phyloP scores from a whole-genome alignment of 2,888 invertebrate species.

The Fragum fragum region DNA sequence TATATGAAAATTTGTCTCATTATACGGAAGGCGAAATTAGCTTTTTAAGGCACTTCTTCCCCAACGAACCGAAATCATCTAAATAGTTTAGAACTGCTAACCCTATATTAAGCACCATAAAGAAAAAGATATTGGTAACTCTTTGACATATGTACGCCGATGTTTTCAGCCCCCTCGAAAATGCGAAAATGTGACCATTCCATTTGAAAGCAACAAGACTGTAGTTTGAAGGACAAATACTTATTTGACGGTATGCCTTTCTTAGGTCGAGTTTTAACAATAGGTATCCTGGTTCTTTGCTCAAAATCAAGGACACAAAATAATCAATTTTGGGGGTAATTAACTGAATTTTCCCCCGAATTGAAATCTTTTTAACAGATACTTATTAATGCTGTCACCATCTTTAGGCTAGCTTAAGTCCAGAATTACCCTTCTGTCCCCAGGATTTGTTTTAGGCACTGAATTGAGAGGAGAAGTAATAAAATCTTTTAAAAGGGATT shows the following conservation, averaged over 20 bases:
- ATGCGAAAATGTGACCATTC: conserved; percentile 2
- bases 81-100: neutral
- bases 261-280: neutral
- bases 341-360: neutral
- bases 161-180: neutral
- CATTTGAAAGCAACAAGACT: no score
- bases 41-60: neutral
- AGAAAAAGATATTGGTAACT: no score
- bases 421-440: conserved; percentile 1
- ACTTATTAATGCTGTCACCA: neutral
- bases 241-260: no score
- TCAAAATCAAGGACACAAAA: neutral
- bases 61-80: conserved; percentile 15
- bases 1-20: neutral
- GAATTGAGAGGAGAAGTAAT: neutral
- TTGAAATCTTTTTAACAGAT: neutral
- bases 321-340: neutral
- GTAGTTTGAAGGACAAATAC: no score
- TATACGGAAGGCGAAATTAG: neutral
- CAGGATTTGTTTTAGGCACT: neutral
- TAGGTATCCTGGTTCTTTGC: neutral
- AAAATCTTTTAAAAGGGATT: neutral
- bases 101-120: neutral
- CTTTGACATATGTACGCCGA: neutral
- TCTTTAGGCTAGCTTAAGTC: no score